A percentile compares a stretch with the other conserved stretches of the same genome.
phyloP scores from a whole-genome alignment of 1,140 invertebrate genomes.

The Zaprionus africanus region DNA sequence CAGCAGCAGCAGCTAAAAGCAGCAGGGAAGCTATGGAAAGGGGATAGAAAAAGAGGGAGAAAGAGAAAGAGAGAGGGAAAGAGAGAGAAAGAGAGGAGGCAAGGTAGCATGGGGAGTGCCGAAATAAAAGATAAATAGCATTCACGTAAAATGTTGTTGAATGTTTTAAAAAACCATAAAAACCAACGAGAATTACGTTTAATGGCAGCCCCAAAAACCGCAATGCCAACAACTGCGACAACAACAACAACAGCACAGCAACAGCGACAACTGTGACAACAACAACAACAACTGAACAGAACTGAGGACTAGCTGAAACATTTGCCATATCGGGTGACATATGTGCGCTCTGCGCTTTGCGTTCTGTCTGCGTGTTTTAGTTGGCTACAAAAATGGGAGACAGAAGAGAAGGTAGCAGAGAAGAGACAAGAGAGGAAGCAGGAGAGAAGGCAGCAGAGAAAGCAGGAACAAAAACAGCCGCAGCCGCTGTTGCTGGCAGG shows the following conservation, averaged over 20 bases:
- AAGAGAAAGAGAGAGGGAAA: background rate
- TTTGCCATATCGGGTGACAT: constrained; percentile 36
- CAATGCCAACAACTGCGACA: constrained; percentile 65
- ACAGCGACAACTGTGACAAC: constrained; percentile 12
- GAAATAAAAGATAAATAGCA: constrained; percentile 82
- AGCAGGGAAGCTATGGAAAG: constrained; percentile 27
- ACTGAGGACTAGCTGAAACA: constrained; percentile 18
- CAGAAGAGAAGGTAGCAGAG: background rate
- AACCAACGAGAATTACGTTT: constrained; percentile 82
- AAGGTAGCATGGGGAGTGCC: constrained; percentile 8
- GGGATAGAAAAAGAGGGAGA: background rate
- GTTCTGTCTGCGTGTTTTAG: constrained; percentile 39
- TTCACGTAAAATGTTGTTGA: constrained; percentile 82
- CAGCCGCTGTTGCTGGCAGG: background rate
- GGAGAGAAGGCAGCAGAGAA: background rate
- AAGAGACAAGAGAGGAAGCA: background rate
- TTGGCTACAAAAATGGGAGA: background rate
- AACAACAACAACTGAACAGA: constrained; percentile 1
- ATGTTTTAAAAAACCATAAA: constrained; percentile 83
- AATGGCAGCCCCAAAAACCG: constrained; percentile 71
- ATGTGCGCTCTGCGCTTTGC: constrained; percentile 31
- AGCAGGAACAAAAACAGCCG: background rate
- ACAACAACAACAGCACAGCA: constrained; percentile 25
- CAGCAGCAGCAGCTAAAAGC: constrained; percentile 25
- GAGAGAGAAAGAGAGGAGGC: background rate